A percentile compares a stretch with the other conserved stretches of the same genome.
These are phyloP conservation scores for Hypena proboscidalis DNA, from an alignment of 2,888 invertebrate species.

Conservation along the genomic window DNA sequence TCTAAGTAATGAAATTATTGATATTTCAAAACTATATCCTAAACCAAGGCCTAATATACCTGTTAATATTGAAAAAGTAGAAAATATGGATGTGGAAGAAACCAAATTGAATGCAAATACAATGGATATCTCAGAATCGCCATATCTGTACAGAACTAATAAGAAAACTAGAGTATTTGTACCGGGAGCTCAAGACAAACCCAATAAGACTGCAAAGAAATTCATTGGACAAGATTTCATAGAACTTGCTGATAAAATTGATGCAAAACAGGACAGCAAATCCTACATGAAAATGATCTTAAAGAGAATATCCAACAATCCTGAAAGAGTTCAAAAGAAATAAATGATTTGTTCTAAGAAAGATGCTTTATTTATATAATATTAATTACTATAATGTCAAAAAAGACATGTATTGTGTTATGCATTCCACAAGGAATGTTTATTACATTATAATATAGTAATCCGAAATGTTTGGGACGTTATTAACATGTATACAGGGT, in stretches of 20 bases:
- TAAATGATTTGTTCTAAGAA: conserved; percentile 50
- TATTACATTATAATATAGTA: conserved; percentile 53
- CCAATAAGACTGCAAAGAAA: conserved; percentile 33
- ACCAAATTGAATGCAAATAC: not conserved
- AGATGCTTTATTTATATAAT: conserved; percentile 63
- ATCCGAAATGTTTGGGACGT: conserved; percentile 52
- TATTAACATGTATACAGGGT: conserved; percentile 39
- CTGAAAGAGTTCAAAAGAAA: conserved; percentile 66
- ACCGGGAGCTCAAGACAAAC: conserved; percentile 42
- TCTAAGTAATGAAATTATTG: conserved; percentile 45
- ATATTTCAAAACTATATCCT: conserved; percentile 49
- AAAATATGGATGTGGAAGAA: conserved; percentile 23
- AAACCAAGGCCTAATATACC: conserved; percentile 24
- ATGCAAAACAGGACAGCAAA: conserved; percentile 46
- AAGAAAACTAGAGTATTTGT: conserved; percentile 69
- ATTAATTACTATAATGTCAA: conserved; percentile 73
- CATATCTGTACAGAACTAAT: conserved; percentile 66
- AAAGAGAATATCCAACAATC: conserved; percentile 72
- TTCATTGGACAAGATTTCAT: conserved; percentile 72
- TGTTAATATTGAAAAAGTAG: conserved; percentile 11
- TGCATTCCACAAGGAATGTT: conserved; percentile 72
- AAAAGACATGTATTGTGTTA: conserved; percentile 72
- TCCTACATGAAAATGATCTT: conserved; percentile 71
- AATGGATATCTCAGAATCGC: conserved; percentile 26
- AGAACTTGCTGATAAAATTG: conserved; percentile 54